These are phyloP conservation scores for Automeris io DNA, from an alignment of 2,888 invertebrate species.

Conservation along the genomic window DNA sequence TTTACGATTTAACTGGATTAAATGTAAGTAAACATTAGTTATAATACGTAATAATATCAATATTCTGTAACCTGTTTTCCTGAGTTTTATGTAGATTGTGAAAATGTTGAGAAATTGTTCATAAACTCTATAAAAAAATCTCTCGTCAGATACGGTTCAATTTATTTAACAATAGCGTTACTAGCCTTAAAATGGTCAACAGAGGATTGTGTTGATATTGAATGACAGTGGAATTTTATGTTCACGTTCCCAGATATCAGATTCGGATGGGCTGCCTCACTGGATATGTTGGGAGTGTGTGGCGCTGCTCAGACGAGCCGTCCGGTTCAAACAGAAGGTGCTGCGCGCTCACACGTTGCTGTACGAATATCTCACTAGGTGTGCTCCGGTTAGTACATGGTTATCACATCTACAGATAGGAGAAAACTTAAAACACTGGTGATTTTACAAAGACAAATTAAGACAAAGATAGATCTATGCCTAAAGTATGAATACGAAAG, in stretches of 20 bases:
- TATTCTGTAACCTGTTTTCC: not conserved
- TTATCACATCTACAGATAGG: not conserved
- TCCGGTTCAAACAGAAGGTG: conserved; percentile 46
- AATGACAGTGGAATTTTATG: too few relatives aligned
- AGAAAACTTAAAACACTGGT: not conserved
- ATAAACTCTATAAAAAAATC: too few relatives aligned
- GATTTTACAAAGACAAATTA: too few relatives aligned
- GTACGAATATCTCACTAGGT: conserved; percentile 51
- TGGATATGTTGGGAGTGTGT: conserved; percentile 54
- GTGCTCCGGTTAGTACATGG: conserved; percentile 49
- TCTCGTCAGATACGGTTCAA: too few relatives aligned
- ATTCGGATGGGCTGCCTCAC: conserved; percentile 51
- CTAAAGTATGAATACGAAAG: too few relatives aligned
- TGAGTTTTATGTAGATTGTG: not conserved
- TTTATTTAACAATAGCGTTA: too few relatives aligned
- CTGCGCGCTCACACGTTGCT: conserved; percentile 39
- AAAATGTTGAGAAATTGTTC: too few relatives aligned
- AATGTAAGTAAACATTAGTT: conserved; percentile 34
- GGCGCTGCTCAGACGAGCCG: conserved; percentile 38
- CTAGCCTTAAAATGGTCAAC: too few relatives aligned
- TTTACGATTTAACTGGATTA: conserved; percentile 46
- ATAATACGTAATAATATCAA: not conserved
- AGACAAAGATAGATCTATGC: too few relatives aligned
- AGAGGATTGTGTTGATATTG: too few relatives aligned
- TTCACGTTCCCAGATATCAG: conserved; percentile 39